These are phyloP conservation scores for Gallinago stenura DNA, from an alignment of 2,797 vertebrate species.

Conservation along the genomic window DNA sequence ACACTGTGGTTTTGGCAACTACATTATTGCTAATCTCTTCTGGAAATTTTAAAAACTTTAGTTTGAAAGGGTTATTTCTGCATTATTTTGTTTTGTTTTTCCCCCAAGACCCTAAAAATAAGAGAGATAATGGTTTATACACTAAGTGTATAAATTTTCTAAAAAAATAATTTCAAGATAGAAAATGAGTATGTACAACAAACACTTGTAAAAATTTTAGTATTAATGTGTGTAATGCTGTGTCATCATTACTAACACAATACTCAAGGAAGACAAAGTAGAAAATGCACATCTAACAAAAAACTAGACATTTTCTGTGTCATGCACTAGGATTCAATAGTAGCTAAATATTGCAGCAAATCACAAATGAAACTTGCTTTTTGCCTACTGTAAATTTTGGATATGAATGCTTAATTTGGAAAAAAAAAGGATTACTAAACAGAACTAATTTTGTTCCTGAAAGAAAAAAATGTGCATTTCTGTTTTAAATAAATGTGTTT, in stretches of 20 bases:
- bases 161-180: background rate
- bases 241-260: background rate
- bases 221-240: rapidly evolving
- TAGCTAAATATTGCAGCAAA: background rate
- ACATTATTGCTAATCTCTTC: background rate
- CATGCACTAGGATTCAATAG: background rate
- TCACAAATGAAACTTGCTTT: background rate
- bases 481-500: background rate
- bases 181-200: background rate
- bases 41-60: background rate
- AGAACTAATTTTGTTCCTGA: background rate
- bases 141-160: background rate
- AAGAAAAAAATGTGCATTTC: background rate
- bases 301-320: background rate
- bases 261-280: background rate
- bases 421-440: background rate
- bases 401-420: background rate
- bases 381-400: background rate
- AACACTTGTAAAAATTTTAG: background rate
- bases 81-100: background rate
- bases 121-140: background rate
- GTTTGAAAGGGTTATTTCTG: background rate
- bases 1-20: background rate
- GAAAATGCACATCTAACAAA: background rate
- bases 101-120: background rate